These are phyloP conservation scores for Goniozus legneri DNA, from an alignment of 1,140 invertebrate genomes.

Conservation along the genomic window DNA sequence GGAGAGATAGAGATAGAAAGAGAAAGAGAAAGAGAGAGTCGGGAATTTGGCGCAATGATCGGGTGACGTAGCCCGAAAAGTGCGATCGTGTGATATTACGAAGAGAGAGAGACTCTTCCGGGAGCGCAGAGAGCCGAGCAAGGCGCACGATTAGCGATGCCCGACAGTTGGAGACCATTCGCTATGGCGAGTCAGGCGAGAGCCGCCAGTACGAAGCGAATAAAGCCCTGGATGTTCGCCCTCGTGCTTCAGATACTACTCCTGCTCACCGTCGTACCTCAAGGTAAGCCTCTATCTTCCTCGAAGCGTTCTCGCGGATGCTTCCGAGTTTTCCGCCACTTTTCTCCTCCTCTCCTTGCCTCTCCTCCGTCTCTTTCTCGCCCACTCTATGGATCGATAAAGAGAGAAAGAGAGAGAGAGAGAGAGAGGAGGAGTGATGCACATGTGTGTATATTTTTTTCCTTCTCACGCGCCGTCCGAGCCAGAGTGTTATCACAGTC, in stretches of 20 bases:
- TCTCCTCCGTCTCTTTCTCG: neutral
- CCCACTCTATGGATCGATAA: neutral
- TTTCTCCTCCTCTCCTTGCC: slow-evolving; percentile 4
- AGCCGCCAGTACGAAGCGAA: slow-evolving; percentile 22
- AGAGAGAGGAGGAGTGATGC: neutral
- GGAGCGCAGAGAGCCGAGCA: neutral
- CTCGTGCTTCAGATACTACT: slow-evolving; percentile 32
- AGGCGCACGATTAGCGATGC: slow-evolving; percentile 8
- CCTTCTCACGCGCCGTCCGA: no score
- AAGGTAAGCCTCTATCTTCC: no score
- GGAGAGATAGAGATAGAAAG: neutral
- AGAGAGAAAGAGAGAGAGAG: neutral
- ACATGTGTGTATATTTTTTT: slow-evolving; percentile 3
- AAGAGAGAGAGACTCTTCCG: neutral
- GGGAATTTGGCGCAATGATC: neutral
- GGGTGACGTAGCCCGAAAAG: slow-evolving; percentile 12
- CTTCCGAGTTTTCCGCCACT: no score
- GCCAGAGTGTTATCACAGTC: no score
- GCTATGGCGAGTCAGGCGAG: slow-evolving; percentile 27
- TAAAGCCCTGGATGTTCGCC: slow-evolving; percentile 31
- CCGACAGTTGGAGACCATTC: slow-evolving; percentile 17
- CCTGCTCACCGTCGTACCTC: slow-evolving; percentile 40
- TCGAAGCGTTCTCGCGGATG: no score
- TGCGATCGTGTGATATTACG: slow-evolving; percentile 12
- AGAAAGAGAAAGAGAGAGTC: neutral